Percentiles rank a stretch among this genome's conserved stretches.
These are phyloP conservation scores for Pseudomyrmex pallidus DNA, from an alignment of 1,140 invertebrate genomes.

Conservation along the genomic window DNA sequence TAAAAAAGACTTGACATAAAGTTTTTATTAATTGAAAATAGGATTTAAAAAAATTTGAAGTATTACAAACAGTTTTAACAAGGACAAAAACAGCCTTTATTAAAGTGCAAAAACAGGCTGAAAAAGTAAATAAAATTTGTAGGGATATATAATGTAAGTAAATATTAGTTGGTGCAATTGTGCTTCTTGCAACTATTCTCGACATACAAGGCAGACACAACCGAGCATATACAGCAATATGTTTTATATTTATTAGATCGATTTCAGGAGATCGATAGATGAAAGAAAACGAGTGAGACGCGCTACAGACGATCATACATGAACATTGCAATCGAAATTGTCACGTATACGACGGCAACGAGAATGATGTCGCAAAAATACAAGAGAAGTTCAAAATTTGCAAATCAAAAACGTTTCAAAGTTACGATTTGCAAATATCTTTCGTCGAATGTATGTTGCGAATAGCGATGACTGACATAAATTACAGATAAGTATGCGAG, in stretches of 20 bases:
- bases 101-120: background rate
- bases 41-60: too few relatives aligned
- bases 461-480: slow-evolving; percentile 38
- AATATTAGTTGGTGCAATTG: background rate
- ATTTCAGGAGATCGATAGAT: slow-evolving; percentile 54
- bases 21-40: background rate
- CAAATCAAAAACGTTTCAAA: slow-evolving; percentile 29
- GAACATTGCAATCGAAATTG: slow-evolving; percentile 52
- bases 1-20: background rate
- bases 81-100: too few relatives aligned
- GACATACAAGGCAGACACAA: background rate
- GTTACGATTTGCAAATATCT: slow-evolving; percentile 43
- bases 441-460: background rate
- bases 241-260: slow-evolving; percentile 49
- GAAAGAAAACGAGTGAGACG: slow-evolving; percentile 1
- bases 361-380: slow-evolving; percentile 20
- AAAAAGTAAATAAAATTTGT: background rate
- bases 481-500: slow-evolving; percentile 43
- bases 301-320: slow-evolving; percentile 38
- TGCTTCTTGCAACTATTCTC: slow-evolving; percentile 6
- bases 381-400: slow-evolving; percentile 23
- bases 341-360: background rate
- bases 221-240: slow-evolving; percentile 21
- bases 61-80: too few relatives aligned
- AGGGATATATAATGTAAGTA: background rate